These are phyloP conservation scores for Drosophila elegans DNA, from an alignment of 1,140 invertebrate species.

Conservation along the genomic window DNA sequence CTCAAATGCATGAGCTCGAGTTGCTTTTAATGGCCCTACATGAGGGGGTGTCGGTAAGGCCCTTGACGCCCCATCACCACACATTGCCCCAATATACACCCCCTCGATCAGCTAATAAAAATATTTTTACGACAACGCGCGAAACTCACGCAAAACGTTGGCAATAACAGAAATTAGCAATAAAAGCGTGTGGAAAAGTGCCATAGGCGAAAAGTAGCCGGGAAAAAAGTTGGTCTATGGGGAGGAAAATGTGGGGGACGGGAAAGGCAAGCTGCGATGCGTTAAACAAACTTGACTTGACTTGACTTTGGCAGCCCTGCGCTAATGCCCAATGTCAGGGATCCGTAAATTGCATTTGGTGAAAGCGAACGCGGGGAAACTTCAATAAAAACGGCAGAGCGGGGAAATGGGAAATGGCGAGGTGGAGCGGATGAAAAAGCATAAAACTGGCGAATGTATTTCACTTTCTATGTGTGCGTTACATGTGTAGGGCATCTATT, in stretches of 20 bases:
- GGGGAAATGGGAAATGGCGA: slow-evolving; percentile 13
- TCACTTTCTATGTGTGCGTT: slow-evolving; percentile 29
- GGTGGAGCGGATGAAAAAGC: slow-evolving; percentile 7
- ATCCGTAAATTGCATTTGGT: slow-evolving; percentile 63
- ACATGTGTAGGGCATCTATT: slow-evolving; percentile 54
- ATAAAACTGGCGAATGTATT: slow-evolving; percentile 50
- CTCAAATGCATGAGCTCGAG: slow-evolving; percentile 6
- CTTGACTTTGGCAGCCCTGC: slow-evolving; percentile 34
- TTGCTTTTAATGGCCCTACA: slow-evolving; percentile 14
- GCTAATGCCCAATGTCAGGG: slow-evolving; percentile 47
- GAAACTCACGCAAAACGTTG: slow-evolving; percentile 68
- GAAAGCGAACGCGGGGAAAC: slow-evolving; percentile 42
- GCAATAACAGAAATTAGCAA: slow-evolving; percentile 80
- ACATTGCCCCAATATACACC: neutral
- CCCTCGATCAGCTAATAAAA: slow-evolving; percentile 63
- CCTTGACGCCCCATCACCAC: neutral
- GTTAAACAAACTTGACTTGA: slow-evolving; percentile 40
- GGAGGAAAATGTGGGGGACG: neutral
- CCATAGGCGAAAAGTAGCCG: slow-evolving; percentile 53
- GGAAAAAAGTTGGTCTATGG: slow-evolving; percentile 20
- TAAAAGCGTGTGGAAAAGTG: slow-evolving; percentile 67
- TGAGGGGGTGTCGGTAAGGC: neutral
- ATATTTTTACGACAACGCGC: slow-evolving; percentile 77
- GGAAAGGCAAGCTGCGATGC: slow-evolving; percentile 28
- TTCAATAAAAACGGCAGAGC: slow-evolving; percentile 47